phyloP scores from a whole-genome alignment of 2,797 vertebrate species.

The Gallinago nigripennis region DNA sequence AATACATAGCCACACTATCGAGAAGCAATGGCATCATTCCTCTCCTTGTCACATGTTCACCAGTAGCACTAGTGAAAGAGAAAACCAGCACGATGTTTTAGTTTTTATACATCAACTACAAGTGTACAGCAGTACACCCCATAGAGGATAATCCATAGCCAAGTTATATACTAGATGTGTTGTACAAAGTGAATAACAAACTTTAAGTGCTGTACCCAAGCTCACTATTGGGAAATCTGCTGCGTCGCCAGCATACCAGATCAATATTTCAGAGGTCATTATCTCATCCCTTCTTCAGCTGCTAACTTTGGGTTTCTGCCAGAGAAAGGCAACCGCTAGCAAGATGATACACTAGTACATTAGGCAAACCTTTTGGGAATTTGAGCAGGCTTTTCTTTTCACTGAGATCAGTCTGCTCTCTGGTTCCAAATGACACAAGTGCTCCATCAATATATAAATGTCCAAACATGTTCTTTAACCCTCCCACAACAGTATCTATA shows the following conservation, averaged over 20 bases:
- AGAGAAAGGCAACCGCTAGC: conserved; percentile 40
- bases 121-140: background rate
- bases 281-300: conserved; percentile 70
- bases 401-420: background rate
- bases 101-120: background rate
- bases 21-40: background rate
- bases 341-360: conserved; percentile 34
- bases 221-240: conserved; percentile 45
- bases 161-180: background rate
- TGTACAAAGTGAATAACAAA: background rate
- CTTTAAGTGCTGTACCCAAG: background rate
- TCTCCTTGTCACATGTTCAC: background rate
- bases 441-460: background rate
- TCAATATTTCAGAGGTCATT: conserved; percentile 74
- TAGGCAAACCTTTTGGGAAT: conserved; percentile 33
- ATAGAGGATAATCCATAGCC: background rate
- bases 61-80: background rate
- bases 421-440: background rate
- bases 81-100: background rate
- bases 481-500: background rate
- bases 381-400: conserved; percentile 48
- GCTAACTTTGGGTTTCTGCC: conserved; percentile 63
- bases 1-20: background rate
- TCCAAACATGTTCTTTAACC: background rate
- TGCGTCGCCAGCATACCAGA: conserved; percentile 54